phyloP scores from a whole-genome alignment of 1,140 invertebrate species.

The Macrobrachium nipponense region DNA sequence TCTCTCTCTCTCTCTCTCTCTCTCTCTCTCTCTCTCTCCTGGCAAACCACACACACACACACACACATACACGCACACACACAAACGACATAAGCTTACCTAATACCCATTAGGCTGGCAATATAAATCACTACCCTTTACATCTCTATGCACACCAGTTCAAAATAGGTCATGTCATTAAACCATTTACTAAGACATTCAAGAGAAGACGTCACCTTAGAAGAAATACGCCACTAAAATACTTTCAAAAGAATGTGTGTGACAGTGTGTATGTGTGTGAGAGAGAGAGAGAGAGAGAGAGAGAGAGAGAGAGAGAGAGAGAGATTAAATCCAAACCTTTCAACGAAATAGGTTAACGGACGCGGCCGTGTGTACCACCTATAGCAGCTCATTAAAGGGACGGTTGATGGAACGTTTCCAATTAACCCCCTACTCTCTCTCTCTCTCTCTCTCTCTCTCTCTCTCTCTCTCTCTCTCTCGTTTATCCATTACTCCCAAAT shows the following conservation, averaged over 20 bases:
- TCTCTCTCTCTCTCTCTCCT: constrained; percentile 25
- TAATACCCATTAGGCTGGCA: background rate
- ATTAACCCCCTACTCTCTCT: constrained; percentile 1
- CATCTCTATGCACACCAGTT: too few species aligned
- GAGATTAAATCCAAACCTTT: too few species aligned
- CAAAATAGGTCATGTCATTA: too few species aligned
- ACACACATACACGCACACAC: constrained; percentile 20
- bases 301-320: background rate
- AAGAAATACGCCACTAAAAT: background rate
- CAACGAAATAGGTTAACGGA: too few species aligned
- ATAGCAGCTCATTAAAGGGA: background rate
- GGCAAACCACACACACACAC: constrained; percentile 9
- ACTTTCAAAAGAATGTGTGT: background rate
- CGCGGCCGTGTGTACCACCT: too few species aligned
- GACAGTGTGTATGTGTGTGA: background rate
- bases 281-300: constrained; percentile 20
- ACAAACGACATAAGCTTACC: background rate
- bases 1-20: background rate
- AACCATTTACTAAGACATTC: too few species aligned
- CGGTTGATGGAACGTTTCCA: background rate
- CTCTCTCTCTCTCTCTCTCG: constrained; percentile 6
- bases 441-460: constrained; percentile 23
- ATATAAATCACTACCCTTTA: too few species aligned
- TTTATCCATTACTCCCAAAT: background rate
- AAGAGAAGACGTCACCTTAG: background rate